Conservation (phyloP, 2,113 vertebrate genomes). For the Artemisiospiza belli region DNA sequence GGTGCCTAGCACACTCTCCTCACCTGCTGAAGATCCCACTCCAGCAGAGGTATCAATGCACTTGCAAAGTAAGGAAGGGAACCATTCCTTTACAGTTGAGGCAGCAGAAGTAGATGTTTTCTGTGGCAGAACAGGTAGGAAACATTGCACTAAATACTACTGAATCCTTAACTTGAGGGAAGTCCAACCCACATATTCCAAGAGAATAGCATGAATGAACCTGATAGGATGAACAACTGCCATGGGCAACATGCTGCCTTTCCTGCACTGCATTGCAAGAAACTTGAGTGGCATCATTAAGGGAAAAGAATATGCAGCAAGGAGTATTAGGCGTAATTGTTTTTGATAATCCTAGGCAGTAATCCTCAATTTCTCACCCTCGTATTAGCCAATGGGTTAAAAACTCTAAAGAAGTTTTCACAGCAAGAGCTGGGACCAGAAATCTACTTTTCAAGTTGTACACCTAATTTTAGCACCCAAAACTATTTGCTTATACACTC, state of each 20-base stretch:
- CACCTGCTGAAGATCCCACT: neutral
- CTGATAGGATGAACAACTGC: neutral
- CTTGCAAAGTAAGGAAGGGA: neutral
- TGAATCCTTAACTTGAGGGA: neutral
- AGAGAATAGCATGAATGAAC: neutral
- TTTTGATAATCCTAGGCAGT: neutral
- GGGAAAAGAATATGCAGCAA: neutral
- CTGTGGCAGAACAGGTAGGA: neutral
- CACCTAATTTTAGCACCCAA: neutral
- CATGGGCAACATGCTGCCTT: neutral
- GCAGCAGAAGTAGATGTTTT: neutral
- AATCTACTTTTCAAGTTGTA: neutral
- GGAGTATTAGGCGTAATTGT: rapidly evolving
- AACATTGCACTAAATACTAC: neutral
- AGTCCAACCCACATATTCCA: neutral
- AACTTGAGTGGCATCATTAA: neutral
- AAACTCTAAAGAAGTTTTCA: neutral
- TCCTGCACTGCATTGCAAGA: neutral
- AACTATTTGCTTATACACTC: neutral
- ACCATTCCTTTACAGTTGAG: neutral
- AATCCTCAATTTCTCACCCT: neutral
- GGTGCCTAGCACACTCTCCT: neutral
- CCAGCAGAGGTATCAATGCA: neutral
- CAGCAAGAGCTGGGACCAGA: neutral
- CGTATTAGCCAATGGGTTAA: neutral